Evolutionary conservation across 2,113 vertebrate genomes (phyloP).

Genomic region (Fulica atra): DNA sequence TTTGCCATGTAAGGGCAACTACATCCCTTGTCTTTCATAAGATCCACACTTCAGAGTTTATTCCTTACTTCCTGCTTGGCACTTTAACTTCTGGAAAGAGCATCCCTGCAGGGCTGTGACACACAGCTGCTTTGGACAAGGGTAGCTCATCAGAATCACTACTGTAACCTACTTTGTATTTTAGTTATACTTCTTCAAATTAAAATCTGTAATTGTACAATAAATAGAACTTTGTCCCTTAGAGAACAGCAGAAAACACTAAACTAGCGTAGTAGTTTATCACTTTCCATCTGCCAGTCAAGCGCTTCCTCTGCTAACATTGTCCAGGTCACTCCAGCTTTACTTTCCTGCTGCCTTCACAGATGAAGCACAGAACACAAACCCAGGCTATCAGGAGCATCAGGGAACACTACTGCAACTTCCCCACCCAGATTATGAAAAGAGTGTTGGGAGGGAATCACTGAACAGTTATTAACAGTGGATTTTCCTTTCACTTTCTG

Average conservation of each 20-base stretch:
- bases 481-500: slow-evolving; percentile 10
- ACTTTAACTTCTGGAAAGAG: background rate
- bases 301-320: background rate
- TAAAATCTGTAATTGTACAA: too few species aligned
- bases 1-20: background rate
- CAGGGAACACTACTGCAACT: background rate
- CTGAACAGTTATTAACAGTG: background rate
- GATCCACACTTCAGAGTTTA: background rate
- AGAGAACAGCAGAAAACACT: background rate
- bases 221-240: background rate
- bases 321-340: background rate
- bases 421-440: background rate
- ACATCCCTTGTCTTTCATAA: background rate
- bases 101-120: background rate
- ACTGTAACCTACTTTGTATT: background rate
- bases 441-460: background rate
- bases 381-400: background rate
- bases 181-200: too few species aligned
- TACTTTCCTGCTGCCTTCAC: background rate
- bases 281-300: background rate
- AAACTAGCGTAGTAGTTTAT: background rate
- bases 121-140: background rate
- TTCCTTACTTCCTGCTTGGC: background rate
- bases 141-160: background rate
- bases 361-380: background rate